Conservation (phyloP, 2,888 invertebrate genomes). For the Frankliniella fusca region DNA sequence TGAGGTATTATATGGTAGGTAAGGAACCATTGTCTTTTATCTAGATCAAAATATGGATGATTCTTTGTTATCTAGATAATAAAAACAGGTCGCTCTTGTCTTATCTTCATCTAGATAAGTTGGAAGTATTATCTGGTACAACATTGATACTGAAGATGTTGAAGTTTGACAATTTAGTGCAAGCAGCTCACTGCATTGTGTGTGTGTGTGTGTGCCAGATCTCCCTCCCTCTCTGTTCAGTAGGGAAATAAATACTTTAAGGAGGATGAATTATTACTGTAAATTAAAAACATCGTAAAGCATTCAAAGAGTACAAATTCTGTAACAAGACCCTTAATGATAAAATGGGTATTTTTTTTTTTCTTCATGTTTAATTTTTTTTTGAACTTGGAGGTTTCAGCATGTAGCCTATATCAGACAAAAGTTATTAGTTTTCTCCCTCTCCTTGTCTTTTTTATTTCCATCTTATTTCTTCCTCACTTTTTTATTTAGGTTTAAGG, state of each 20-base stretch:
- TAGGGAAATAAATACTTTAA: slow-evolving; percentile 27
- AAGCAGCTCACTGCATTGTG: slow-evolving; percentile 22
- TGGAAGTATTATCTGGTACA: slow-evolving; percentile 22
- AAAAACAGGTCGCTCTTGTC: slow-evolving; percentile 23
- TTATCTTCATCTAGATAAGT: slow-evolving; percentile 24
- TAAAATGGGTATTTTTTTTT: slow-evolving; percentile 24
- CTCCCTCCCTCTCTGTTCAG: slow-evolving; percentile 25
- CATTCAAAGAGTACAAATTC: slow-evolving; percentile 25
- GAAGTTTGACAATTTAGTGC: slow-evolving; percentile 22
- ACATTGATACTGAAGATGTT: slow-evolving; percentile 26
- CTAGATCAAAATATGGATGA: slow-evolving; percentile 23
- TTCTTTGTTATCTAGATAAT: slow-evolving; percentile 23
- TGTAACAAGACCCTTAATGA: slow-evolving; percentile 26
- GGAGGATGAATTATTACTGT: slow-evolving; percentile 10
- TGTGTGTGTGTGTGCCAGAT: slow-evolving; percentile 9
- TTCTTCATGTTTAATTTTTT: slow-evolving; percentile 22
- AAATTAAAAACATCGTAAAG: neutral
- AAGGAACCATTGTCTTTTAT: slow-evolving; percentile 21
- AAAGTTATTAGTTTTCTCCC: slow-evolving; percentile 10
- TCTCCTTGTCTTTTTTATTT: slow-evolving; percentile 18
- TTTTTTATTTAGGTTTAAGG: slow-evolving; percentile 27
- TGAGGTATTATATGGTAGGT: slow-evolving; percentile 16
- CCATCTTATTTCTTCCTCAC: slow-evolving; percentile 24
- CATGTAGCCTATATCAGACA: slow-evolving; percentile 20
- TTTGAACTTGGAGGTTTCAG: slow-evolving; percentile 17